phyloP scores from a whole-genome alignment of 2,113 vertebrate genomes.

The Orientallactaga bullata region DNA sequence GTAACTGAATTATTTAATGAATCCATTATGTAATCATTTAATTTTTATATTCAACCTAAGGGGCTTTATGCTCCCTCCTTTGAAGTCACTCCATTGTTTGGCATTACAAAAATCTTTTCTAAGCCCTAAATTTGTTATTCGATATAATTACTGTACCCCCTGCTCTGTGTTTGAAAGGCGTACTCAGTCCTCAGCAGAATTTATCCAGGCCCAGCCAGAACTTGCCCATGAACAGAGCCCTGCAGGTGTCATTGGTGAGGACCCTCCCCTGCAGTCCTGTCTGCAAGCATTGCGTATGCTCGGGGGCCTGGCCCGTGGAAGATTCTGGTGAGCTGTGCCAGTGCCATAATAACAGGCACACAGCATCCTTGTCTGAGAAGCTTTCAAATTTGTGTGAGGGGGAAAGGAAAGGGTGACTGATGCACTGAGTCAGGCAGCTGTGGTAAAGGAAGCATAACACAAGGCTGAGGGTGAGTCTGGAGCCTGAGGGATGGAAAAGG shows the following conservation, averaged over 20 bases:
- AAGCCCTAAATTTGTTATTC: not conserved
- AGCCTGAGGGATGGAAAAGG: no score
- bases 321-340: not conserved
- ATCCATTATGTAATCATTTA: not conserved
- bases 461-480: no score
- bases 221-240: no score
- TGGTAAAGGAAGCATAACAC: no score
- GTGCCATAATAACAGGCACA: not conserved
- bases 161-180: not conserved
- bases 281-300: not conserved
- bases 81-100: not conserved
- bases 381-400: no score
- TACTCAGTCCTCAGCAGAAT: accelerated
- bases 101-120: not conserved
- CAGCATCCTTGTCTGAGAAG: not conserved
- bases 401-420: no score
- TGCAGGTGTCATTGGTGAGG: not conserved
- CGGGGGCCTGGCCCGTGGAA: not conserved
- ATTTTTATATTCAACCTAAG: slow-evolving; percentile 11
- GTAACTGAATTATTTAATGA: no score
- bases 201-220: not conserved
- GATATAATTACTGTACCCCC: not conserved
- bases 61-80: not conserved
- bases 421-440: no score
- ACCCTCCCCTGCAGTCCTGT: no score